Percentiles rank a stretch among this genome's conserved stretches.
phyloP scores from a whole-genome alignment of 2,797 vertebrate species.

The Thalassophryne amazonica region DNA sequence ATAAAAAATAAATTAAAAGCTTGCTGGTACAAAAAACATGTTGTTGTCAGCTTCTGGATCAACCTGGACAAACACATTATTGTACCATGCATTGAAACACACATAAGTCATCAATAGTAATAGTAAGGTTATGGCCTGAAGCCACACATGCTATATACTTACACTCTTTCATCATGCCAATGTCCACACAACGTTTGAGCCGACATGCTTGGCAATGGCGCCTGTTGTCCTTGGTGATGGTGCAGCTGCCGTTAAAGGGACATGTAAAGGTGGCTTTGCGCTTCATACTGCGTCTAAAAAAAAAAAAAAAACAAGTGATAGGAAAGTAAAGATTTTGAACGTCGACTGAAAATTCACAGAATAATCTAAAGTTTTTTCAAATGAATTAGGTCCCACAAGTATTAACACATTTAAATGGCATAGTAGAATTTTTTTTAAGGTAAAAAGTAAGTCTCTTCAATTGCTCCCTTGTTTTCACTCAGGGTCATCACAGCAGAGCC shows the following conservation, averaged over 20 bases:
- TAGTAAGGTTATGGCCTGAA: too few relatives aligned
- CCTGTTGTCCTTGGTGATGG: constrained; percentile 98
- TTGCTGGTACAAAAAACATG: too few relatives aligned
- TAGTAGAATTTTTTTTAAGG: too few relatives aligned
- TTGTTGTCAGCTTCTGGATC: too few relatives aligned
- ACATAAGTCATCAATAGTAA: too few relatives aligned
- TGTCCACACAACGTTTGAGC: constrained; percentile 88
- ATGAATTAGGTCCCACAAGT: background rate
- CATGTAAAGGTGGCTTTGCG: constrained; percentile 92
- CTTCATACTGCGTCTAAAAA: constrained; percentile 93
- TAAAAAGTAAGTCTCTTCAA: too few relatives aligned
- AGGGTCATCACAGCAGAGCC: too few relatives aligned
- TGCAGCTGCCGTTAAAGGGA: constrained; percentile 91
- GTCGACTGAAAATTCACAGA: background rate
- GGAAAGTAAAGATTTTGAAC: background rate
- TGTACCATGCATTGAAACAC: too few relatives aligned
- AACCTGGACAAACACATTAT: too few relatives aligned
- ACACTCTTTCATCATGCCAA: constrained; percentile 87
- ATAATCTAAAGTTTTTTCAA: background rate
- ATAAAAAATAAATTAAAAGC: too few relatives aligned
- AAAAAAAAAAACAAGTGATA: constrained; percentile 10
- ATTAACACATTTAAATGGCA: background rate
- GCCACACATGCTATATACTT: too few relatives aligned
- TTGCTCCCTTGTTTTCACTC: too few relatives aligned
- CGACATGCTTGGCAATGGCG: constrained; percentile 97